phyloP scores from a whole-genome alignment of 2,113 vertebrate genomes.

The Mixornis gularis region DNA sequence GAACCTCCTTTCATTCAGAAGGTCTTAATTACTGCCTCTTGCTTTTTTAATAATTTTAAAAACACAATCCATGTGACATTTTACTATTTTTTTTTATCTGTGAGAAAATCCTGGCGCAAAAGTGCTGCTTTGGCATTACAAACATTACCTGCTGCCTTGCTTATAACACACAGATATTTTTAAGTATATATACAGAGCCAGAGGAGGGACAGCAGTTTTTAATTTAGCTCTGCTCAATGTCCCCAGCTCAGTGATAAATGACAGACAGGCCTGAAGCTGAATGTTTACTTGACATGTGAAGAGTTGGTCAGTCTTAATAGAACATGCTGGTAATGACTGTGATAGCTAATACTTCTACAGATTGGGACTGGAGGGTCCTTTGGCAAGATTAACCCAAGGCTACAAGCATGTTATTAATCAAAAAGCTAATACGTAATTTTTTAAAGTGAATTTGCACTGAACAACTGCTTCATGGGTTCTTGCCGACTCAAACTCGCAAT shows the following conservation, averaged over 20 bases:
- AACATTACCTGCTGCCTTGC: neutral
- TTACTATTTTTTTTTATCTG: neutral
- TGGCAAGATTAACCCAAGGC: conserved; percentile 31
- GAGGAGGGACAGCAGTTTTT: neutral
- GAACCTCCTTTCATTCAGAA: neutral
- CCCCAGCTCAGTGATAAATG: neutral
- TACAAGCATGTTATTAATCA: conserved; percentile 40
- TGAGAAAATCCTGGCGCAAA: neutral
- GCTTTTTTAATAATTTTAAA: neutral
- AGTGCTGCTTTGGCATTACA: neutral
- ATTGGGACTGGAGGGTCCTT: conserved; percentile 17
- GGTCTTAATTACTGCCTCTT: neutral
- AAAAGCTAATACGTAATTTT: conserved; percentile 43
- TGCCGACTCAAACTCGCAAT: neutral
- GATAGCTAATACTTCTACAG: conserved; percentile 36
- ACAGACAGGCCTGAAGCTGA: conserved; percentile 53
- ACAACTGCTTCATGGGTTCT: neutral
- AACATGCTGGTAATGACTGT: conserved; percentile 54
- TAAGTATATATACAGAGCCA: neutral
- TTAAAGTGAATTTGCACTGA: conserved; percentile 46
- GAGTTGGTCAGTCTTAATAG: conserved; percentile 60
- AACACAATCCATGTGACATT: neutral
- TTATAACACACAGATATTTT: neutral
- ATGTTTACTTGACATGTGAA: conserved; percentile 51
- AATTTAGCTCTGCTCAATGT: conserved; percentile 18